These are phyloP conservation scores for Paraescarpia echinospica DNA, from an alignment of 1,140 invertebrate species.

Conservation along the genomic window DNA sequence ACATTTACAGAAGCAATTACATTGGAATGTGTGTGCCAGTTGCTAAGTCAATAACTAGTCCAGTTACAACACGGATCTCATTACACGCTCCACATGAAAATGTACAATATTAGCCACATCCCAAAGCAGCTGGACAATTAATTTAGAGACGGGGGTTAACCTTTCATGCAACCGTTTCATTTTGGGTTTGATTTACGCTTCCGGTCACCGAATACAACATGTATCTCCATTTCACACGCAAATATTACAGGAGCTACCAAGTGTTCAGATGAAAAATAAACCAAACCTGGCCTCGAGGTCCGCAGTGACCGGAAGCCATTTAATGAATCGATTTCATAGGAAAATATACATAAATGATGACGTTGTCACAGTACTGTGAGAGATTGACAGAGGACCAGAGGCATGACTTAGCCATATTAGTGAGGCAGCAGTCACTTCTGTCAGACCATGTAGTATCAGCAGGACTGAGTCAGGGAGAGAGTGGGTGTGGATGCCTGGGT, in stretches of 20 bases:
- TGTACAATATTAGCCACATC: neutral
- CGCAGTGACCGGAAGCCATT: neutral
- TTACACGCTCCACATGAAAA: neutral
- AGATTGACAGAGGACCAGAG: neutral
- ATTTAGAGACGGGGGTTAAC: neutral
- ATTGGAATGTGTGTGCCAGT: neutral
- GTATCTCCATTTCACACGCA: neutral
- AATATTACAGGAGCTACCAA: neutral
- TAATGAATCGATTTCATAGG: neutral
- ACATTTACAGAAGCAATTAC: neutral
- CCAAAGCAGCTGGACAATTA: neutral
- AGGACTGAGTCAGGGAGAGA: no score
- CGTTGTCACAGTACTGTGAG: neutral
- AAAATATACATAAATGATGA: neutral
- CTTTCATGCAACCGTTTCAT: neutral
- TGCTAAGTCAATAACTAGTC: neutral
- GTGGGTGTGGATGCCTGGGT: neutral
- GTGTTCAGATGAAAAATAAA: neutral
- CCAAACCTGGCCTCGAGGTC: neutral
- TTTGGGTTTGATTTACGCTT: neutral
- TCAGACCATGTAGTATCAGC: neutral
- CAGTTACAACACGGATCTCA: neutral
- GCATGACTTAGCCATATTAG: neutral
- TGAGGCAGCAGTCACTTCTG: neutral
- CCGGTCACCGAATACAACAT: no score